Base-by-base conservation (phyloP, 2,888 invertebrate genomes). In the Ypsolopha scabrella region DNA sequence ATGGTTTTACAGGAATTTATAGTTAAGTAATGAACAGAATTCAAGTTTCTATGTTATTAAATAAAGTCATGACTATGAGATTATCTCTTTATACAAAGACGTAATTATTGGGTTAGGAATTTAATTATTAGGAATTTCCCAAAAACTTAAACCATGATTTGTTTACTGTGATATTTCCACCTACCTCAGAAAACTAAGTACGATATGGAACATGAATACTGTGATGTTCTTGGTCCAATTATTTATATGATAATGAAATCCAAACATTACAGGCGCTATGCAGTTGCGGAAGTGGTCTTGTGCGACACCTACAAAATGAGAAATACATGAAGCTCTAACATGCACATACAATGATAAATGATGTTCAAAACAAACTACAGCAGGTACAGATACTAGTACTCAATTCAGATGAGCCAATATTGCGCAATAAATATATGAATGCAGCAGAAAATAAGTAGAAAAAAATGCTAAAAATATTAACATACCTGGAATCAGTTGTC, bases 151-250 rank as follows among this genome's bases (percentile, higher is more conserved):
- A 24, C 24, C 24, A 24, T 24, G n/a, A n/a, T n/a, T n/a, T n/a
- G 2, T 24, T 24, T 24, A 24, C 24, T 24, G 24, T 24, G 24
- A 24, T 24, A 24, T 24, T 24, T 24, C 24, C 36, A 59, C 64
- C 76, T 80, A 80, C 76, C 80, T 80, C 60, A 78, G 52, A 52
- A 73, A 68, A 63, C 67, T 63, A 64, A 66, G 58, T 68, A 75
- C 67, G 60, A 76, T 54, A 68, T 73, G 68, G 68, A 67, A 72
- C 62, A 80, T 72, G 63, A 76, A 59, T 60, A 64, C 68, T 60
- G 74, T 61, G 58, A 72, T 55, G 68, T 67, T 67, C 54, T 65
- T 66, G 55, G 63, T 68, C 77, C 76, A 77, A 68, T 69, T 65
- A 59, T 61, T 64, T 69, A 61, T 58, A 70, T 58, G 68, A 53